Evolutionary conservation across 2,888 invertebrate genomes (phyloP).

Genomic region (Eilema griseolum): DNA sequence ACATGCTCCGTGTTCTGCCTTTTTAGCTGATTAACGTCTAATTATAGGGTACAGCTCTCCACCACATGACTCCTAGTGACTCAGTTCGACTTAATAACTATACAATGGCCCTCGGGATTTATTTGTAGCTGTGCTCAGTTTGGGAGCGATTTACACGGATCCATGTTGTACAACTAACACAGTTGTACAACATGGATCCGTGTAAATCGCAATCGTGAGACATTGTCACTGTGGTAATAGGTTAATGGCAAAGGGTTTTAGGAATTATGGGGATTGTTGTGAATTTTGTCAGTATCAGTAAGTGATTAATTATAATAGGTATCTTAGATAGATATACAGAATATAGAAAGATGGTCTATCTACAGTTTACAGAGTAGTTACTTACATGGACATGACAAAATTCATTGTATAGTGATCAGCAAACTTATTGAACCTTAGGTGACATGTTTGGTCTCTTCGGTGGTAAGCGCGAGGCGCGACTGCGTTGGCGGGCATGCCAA

Average conservation of each 20-base stretch:
- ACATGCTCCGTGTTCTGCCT: constrained; percentile 75
- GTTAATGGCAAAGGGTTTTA: not conserved
- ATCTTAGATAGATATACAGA: too few relatives aligned
- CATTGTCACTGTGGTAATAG: not conserved
- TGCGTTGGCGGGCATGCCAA: too few relatives aligned
- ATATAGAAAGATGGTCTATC: not conserved
- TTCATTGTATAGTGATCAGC: too few relatives aligned
- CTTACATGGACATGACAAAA: too few relatives aligned
- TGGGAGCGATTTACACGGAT: constrained; percentile 51
- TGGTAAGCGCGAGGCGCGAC: too few relatives aligned
- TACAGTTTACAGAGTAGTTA: too few relatives aligned
- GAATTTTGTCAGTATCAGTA: not conserved
- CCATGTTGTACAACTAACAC: not conserved
- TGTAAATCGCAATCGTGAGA: constrained; percentile 46
- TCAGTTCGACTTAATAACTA: constrained; percentile 72
- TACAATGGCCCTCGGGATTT: constrained; percentile 68
- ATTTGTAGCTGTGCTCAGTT: constrained; percentile 62
- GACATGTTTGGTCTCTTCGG: too few relatives aligned
- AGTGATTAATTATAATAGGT: not conserved
- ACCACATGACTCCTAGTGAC: constrained; percentile 78
- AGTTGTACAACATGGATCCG: not conserved
- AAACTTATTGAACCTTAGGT: too few relatives aligned
- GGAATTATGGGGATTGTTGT: too few relatives aligned
- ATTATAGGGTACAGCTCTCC: constrained; percentile 81
- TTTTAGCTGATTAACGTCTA: constrained; percentile 84